Evolutionary conservation across 2,797 vertebrate species (phyloP).

Genomic region (Bryconaethiops microstoma): DNA sequence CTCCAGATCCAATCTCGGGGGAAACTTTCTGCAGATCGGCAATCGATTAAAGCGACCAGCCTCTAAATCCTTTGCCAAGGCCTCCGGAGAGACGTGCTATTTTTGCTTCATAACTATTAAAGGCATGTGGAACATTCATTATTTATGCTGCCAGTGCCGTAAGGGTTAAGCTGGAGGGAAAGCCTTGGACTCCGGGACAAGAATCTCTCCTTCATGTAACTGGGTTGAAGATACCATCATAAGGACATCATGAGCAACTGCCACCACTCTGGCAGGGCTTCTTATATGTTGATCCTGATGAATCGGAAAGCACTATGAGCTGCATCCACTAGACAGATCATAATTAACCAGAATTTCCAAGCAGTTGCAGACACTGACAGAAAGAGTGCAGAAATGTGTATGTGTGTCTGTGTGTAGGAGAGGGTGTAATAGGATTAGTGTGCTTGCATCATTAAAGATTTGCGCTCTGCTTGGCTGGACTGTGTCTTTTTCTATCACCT

Average conservation of each 20-base stretch:
- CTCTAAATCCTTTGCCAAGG: slow-evolving; percentile 29
- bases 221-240: slow-evolving; percentile 26
- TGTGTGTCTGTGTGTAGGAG: not conserved
- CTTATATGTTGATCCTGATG: slow-evolving; percentile 4
- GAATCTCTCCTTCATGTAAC: slow-evolving; percentile 32
- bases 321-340: slow-evolving; percentile 12
- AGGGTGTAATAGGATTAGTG: slow-evolving; percentile 7
- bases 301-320: slow-evolving; percentile 4
- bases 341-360: slow-evolving; percentile 28
- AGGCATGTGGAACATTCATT: slow-evolving; percentile 41
- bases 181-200: slow-evolving; percentile 4
- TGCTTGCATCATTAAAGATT: slow-evolving; percentile 20
- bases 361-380: slow-evolving; percentile 17
- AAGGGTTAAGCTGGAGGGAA: slow-evolving; percentile 36
- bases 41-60: slow-evolving; percentile 44
- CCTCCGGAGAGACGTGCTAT: slow-evolving; percentile 21
- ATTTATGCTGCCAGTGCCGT: slow-evolving; percentile 34
- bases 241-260: slow-evolving; percentile 7
- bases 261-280: slow-evolving; percentile 14
- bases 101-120: slow-evolving; percentile 38
- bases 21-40: slow-evolving; percentile 28
- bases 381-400: slow-evolving; percentile 11
- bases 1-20: slow-evolving; percentile 40
- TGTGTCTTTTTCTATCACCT: not conserved
- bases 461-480: not conserved